Conservation (phyloP, 2,113 vertebrate species). For the Eudorcas thomsonii region DNA sequence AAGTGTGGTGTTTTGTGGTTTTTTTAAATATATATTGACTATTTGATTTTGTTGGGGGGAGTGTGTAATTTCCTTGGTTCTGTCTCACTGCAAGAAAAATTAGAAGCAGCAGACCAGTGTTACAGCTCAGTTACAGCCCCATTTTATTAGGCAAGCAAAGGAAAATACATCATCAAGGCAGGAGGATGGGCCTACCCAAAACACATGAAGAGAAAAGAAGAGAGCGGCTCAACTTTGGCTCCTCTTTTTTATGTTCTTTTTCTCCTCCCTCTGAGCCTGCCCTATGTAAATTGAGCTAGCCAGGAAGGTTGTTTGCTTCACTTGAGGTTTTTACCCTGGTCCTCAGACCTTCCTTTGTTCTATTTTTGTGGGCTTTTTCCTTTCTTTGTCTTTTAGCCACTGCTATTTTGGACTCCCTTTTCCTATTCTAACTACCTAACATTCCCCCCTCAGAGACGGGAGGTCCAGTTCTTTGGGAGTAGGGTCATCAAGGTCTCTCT, state of each 20-base stretch:
- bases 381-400: neutral
- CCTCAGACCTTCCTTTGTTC: neutral
- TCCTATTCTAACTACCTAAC: neutral
- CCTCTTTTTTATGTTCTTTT: neutral
- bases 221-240: rapidly evolving
- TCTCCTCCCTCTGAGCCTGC: neutral
- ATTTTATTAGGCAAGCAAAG: neutral
- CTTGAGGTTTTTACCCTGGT: neutral
- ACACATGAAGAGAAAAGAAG: neutral
- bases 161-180: neutral
- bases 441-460: neutral
- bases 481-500: neutral
- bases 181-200: neutral
- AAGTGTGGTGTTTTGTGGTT: neutral
- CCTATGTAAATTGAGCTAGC: neutral
- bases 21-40: neutral
- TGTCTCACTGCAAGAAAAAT: neutral
- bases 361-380: neutral
- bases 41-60: neutral
- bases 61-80: neutral
- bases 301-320: neutral
- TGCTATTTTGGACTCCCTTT: neutral
- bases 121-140: neutral
- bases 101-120: neutral
- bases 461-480: neutral